Percentiles rank a stretch among this genome's conserved stretches.
Conservation (phyloP, 2,888 invertebrate species). For the Phragmatobia fuliginosa region DNA sequence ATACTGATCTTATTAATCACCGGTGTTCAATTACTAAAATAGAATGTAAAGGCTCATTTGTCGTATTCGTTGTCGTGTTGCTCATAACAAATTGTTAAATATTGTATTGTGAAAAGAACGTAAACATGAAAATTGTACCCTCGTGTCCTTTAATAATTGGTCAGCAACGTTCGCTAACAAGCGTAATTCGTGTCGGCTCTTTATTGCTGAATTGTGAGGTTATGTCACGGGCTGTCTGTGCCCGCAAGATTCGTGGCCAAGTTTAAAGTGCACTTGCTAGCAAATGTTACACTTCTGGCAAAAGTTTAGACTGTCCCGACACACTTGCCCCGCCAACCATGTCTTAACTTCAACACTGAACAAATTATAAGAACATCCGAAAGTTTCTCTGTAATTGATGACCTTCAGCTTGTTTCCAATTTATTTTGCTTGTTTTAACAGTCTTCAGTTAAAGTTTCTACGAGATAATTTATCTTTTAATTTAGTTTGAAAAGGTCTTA, state of each 20-base stretch:
- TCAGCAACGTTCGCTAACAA: background rate
- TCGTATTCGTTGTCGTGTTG: too few relatives aligned
- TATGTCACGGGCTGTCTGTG: slow-evolving; percentile 36
- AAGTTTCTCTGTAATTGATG: slow-evolving; percentile 40
- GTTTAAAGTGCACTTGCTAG: slow-evolving; percentile 64
- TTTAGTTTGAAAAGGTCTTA: background rate
- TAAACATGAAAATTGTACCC: background rate
- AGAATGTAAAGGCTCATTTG: too few relatives aligned
- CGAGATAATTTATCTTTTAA: background rate
- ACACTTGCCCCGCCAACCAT: slow-evolving; percentile 37
- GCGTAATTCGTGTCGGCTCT: background rate
- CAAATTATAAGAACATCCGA: slow-evolving; percentile 45
- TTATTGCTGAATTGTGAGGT: slow-evolving; percentile 28
- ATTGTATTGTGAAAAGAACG: background rate
- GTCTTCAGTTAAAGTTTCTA: background rate
- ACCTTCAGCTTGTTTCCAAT: slow-evolving; percentile 22
- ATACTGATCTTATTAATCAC: too few relatives aligned
- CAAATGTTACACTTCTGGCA: slow-evolving; percentile 56
- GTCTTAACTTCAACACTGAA: slow-evolving; percentile 28
- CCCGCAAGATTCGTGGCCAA: slow-evolving; percentile 53
- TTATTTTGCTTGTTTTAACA: slow-evolving; percentile 12
- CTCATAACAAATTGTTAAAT: too few relatives aligned
- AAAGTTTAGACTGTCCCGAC: slow-evolving; percentile 45
- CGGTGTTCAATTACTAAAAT: too few relatives aligned
- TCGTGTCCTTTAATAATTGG: background rate